Base-by-base conservation (phyloP, 2,113 vertebrate species). In the Etheostoma cragini region DNA sequence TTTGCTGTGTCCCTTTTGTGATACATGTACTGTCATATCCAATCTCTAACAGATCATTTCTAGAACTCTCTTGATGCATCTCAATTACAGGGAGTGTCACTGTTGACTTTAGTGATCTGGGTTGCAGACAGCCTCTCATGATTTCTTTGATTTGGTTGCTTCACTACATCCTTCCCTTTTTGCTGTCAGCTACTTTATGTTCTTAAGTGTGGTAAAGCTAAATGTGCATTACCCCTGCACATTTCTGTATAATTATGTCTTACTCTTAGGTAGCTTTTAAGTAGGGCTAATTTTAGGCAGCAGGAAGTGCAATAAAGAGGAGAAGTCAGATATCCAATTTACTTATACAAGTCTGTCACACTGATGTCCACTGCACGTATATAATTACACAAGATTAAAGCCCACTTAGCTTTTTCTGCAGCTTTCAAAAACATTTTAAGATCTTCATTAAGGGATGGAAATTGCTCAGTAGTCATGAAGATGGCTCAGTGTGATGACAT, bases 51-150 rank as follows among this genome's bases (percentile, higher is more conserved):
- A 78, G 56, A 90, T 89, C 69, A 68, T 87, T 81, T 81, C 72
- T 53, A 30, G 26, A 58, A 71, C 30, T 71, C 33, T 79, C 82
- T 45, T 80, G 68, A 80, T 81, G 85, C 87, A 77, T 89, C 87
- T 92, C 85, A 86, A 88, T 91, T 88, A 87, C 80, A 21, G 50
- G 24, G 73, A 42, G 65, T 60, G 80, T 74, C 57, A 60, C 72
- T 53, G 68, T 83, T 86, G 76, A 69, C 77, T 78, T 52, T 22
- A 17, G 74, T 10, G n/a, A 46, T 54, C 70, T 3, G 1, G 53
- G 33, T 22, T 17, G 50, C 53, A 60, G 73, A 60, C 60, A 66
- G 64, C 79, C 73, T 72, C 66, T 76, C 47, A 5, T 77, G 22
- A 56, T 21, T 75, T 14, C 60, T 50, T 79, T 83, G 21, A 84